phyloP scores from a whole-genome alignment of 2,113 vertebrate species.

The Serilophus lunatus region DNA sequence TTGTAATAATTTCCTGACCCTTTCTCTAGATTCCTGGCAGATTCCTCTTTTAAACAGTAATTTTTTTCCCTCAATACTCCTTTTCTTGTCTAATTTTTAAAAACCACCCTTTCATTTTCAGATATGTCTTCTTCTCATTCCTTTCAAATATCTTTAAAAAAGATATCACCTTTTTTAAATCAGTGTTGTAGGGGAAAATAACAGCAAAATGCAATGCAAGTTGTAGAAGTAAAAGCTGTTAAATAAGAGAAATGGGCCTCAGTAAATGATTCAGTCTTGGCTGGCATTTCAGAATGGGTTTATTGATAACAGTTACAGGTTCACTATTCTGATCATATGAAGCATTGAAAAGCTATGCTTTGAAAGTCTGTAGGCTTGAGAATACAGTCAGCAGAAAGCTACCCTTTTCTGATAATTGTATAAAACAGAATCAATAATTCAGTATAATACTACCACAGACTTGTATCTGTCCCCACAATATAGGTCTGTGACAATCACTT shows the following conservation, averaged over 20 bases:
- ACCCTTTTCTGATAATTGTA: background rate
- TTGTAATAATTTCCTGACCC: background rate
- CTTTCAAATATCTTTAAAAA: background rate
- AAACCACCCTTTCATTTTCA: background rate
- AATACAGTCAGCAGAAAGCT: background rate
- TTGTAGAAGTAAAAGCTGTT: background rate
- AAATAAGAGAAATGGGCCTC: background rate
- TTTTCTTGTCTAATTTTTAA: background rate
- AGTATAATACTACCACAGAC: background rate
- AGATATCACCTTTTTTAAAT: background rate
- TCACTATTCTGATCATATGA: background rate
- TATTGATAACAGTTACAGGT: background rate
- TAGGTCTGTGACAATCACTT: background rate
- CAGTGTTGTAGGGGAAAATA: background rate
- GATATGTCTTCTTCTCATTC: background rate
- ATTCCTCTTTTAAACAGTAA: background rate
- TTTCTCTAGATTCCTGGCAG: conserved; percentile 7
- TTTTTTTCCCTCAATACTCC: background rate
- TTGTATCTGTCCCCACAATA: background rate
- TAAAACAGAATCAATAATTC: background rate
- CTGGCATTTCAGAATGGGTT: background rate
- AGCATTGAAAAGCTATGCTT: background rate
- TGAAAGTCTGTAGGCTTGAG: background rate
- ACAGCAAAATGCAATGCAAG: background rate
- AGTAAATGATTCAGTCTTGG: background rate